Base-by-base conservation (phyloP, 1,140 invertebrate species). In the Sycophila sp. region DNA sequence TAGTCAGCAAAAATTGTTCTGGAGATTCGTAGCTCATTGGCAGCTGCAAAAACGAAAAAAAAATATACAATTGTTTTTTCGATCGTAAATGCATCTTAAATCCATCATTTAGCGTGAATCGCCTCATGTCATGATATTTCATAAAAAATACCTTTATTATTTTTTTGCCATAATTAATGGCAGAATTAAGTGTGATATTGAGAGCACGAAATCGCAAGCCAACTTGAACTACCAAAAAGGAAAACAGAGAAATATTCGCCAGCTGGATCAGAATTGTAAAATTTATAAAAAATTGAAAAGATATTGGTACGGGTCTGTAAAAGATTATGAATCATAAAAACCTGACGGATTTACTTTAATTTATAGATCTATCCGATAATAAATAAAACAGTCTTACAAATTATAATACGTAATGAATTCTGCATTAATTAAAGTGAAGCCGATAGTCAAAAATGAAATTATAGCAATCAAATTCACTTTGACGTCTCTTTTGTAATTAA, bases 261-360 rank as follows among this genome's bases (percentile, higher is more conserved):
- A 53, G 19, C 11, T 53, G 34, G 1, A 65, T n/a, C 7, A 65
- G 24, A 4, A 38, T 2, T 2, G 22, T 38, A 5, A 32, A 24
- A 65, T 65, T 65, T n/a, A 30, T 34, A 28, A 65, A 51, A 38
- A 55, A 5, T 65, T 34, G 38, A 5, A 65, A 11, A 4, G 19
- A 0, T 2, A 17, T 2, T 7, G 49, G n/a, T 24, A 63, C 32
- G 4, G 45, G 45, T 7, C 60, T 63, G 51, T 19, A 34, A 10
- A 28, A 30, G n/a, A n/a, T n/a, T n/a, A n/a, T n/a, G n/a, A n/a
- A n/a, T n/a, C n/a, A n/a, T n/a, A n/a, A n/a, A n/a, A n/a, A n/a
- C n/a, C n/a, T n/a, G n/a, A n/a, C n/a, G n/a, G n/a, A n/a, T n/a
- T n/a, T n/a, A n/a, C n/a, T n/a, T n/a, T n/a, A n/a, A n/a, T n/a